Percentiles rank a stretch among this genome's conserved stretches.
These are phyloP conservation scores for Actinia tenebrosa DNA, from an alignment of 64 coral and sea anemone genomes.

Conservation along the genomic window DNA sequence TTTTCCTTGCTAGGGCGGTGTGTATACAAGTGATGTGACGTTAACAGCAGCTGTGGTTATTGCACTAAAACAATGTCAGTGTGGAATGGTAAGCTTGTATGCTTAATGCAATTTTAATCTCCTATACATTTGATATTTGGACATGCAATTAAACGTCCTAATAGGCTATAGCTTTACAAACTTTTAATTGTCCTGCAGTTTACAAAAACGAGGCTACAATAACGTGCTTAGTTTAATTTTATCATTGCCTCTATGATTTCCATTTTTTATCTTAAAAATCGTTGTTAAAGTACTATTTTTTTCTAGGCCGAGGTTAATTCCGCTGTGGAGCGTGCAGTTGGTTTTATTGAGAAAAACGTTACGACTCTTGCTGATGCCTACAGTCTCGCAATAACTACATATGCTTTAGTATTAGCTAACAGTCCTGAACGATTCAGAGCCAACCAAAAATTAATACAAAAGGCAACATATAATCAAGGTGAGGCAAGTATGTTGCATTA, in stretches of 20 bases:
- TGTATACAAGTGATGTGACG: constrained; percentile 36
- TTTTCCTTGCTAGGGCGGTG: not conserved
- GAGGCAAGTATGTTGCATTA: not conserved
- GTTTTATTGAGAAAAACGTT: constrained; percentile 46
- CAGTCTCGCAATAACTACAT: constrained; percentile 70
- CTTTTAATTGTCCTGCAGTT: too few species aligned
- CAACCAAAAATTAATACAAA: constrained; percentile 54
- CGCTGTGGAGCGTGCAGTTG: constrained; percentile 40
- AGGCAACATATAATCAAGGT: constrained; percentile 64
- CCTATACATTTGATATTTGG: too few species aligned
- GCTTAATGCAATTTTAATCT: too few species aligned
- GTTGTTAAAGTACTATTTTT: not conserved
- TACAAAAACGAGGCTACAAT: too few species aligned
- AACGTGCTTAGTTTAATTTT: too few species aligned
- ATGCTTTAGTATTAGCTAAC: constrained; percentile 56
- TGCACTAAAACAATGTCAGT: constrained; percentile 53
- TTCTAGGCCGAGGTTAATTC: not conserved
- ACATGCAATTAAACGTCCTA: too few species aligned
- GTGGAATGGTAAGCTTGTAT: constrained; percentile 22
- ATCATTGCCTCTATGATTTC: not conserved
- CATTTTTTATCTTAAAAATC: not conserved
- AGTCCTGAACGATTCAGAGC: constrained; percentile 55
- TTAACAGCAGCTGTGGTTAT: constrained; percentile 68
- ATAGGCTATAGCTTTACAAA: too few species aligned
- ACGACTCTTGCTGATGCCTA: constrained; percentile 49